Conservation (phyloP, 2,888 invertebrate genomes). For the Gonocerus acuteangulatus region DNA sequence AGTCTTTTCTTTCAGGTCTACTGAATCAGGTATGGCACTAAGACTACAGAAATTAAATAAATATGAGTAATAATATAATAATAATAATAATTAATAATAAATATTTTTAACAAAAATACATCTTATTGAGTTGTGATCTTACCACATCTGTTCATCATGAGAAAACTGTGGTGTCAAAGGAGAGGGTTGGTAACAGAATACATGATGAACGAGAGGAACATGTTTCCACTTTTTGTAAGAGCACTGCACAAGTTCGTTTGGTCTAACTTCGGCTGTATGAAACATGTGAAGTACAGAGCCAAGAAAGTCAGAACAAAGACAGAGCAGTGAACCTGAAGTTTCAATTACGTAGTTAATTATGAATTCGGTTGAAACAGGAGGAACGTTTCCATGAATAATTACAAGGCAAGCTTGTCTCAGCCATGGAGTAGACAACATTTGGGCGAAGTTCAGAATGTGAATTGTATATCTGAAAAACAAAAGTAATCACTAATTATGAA, state of each 20-base stretch:
- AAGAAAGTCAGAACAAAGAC: conserved; percentile 71
- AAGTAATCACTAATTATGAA: neutral
- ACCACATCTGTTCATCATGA: conserved; percentile 47
- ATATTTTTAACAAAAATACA: neutral
- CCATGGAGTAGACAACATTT: conserved; percentile 50
- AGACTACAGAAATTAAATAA: conserved; percentile 28
- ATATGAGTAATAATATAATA: conserved; percentile 1
- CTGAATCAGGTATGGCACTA: conserved; percentile 44
- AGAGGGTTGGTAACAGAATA: conserved; percentile 80
- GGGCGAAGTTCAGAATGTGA: conserved; percentile 44
- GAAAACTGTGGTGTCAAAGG: conserved; percentile 58
- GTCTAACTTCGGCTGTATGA: conserved; percentile 68
- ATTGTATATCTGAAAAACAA: conserved; percentile 45
- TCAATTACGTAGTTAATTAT: conserved; percentile 63
- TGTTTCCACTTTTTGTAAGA: conserved; percentile 76
- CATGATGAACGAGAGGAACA: conserved; percentile 73
- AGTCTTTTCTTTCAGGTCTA: conserved; percentile 48
- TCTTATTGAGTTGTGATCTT: neutral
- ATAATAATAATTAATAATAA: neutral
- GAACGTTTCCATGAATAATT: conserved; percentile 69
- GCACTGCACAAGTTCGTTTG: conserved; percentile 65
- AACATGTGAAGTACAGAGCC: conserved; percentile 71
- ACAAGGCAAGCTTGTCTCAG: conserved; percentile 61
- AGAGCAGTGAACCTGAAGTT: conserved; percentile 63
- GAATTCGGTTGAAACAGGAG: conserved; percentile 55